Evolutionary conservation across 2,113 vertebrate genomes (phyloP), one percentile per base, ranked within the genome.

Genomic region (Oreochromis spilurus): DNA sequence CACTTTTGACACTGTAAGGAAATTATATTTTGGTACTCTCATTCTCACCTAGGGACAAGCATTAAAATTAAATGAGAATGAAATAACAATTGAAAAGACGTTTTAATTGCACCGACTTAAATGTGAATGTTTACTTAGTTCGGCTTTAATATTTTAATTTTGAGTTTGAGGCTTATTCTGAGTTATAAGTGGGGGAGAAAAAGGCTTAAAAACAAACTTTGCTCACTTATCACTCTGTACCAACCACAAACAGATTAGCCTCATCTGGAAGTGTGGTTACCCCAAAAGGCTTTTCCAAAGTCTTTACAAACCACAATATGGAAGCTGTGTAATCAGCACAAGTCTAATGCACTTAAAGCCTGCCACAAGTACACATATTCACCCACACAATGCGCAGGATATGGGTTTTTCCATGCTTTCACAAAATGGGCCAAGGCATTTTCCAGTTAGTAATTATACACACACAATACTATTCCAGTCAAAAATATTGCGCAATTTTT

Each of bases 371-470:
- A 95, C 92, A 88, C 90, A 92, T 87, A 92, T 82, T 90, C 92
- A 82, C 88, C 89, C 87, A 92, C 92, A 94, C 95, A 95, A 97
- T 94, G 95, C 93, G 91, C 96, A 97, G 97, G 97, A 98, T 97
- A 98, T 97, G 97, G 94, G 94, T 96, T 96, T 97, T 97, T 96
- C 97, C 97, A 96, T 96, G 96, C 96, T 97, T 96, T 95, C 87
- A 96, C 94, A 90, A 95, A 97, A 94, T 95, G 95, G 94, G 96
- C 94, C 88, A 96, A 96, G 95, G 93, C 97, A 94, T 97, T 97
- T 96, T 96, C 95, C 97, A 97, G 97, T 96, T 97, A 97, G 96
- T 97, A 89, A 94, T 91, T 90, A 77, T 52, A 89, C 84, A 84
- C 77, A 89, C 79, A 62, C 86, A 34, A 45, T 14, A 45, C 9